phyloP scores from a whole-genome alignment of 2,888 invertebrate genomes.

The Gari tellinella region DNA sequence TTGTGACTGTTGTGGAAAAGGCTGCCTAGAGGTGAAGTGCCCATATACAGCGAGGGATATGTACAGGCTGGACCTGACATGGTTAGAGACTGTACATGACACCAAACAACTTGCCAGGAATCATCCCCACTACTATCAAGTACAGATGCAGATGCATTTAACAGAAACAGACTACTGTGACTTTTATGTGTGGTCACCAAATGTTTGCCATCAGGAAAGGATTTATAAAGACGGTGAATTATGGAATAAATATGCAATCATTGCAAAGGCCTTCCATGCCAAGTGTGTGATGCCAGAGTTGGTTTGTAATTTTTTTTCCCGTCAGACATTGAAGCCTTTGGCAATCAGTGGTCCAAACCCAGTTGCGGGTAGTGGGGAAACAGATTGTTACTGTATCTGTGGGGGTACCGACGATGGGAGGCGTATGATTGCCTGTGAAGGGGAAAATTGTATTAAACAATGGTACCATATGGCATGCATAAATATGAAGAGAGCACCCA shows the following conservation, averaged over 20 bases:
- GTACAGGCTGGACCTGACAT: neutral
- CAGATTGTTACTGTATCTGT: constrained; percentile 20
- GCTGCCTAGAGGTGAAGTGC: constrained; percentile 45
- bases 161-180: constrained; percentile 26
- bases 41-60: constrained; percentile 17
- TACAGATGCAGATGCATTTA: constrained; percentile 39
- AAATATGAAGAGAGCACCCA: constrained; percentile 25
- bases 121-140: constrained; percentile 45
- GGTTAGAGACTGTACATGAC: constrained; percentile 1
- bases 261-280: constrained; percentile 27
- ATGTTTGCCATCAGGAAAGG: constrained; percentile 23
- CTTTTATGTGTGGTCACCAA: constrained; percentile 51
- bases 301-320: constrained; percentile 19
- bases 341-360: neutral
- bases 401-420: constrained; percentile 27
- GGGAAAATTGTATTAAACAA: constrained; percentile 17
- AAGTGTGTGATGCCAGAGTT: constrained; percentile 49
- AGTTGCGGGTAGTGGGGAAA: neutral
- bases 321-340: neutral
- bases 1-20: constrained; percentile 48
- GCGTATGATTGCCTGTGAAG: constrained; percentile 36
- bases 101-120: constrained; percentile 17
- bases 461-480: constrained; percentile 34
- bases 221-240: constrained; percentile 14
- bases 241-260: constrained; percentile 9